These are phyloP conservation scores for Macrophya alboannulata DNA, from an alignment of 2,888 invertebrate genomes.

Conservation along the genomic window DNA sequence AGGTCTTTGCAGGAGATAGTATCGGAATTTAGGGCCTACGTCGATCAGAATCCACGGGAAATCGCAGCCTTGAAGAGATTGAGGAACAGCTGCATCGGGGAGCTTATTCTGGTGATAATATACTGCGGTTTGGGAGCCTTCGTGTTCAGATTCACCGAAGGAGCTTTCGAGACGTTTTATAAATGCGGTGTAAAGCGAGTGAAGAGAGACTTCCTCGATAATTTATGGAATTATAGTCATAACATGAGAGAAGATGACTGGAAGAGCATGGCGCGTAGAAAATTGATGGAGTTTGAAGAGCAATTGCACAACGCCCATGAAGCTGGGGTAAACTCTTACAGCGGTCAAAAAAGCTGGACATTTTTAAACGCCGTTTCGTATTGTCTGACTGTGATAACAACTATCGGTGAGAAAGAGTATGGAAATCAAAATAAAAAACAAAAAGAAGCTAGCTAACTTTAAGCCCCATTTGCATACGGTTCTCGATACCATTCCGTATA, in stretches of 20 bases:
- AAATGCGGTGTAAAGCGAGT: slow-evolving; percentile 94
- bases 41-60: slow-evolving; percentile 82
- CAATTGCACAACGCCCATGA: slow-evolving; percentile 92
- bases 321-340: slow-evolving; percentile 91
- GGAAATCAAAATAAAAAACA: neutral
- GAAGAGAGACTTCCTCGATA: slow-evolving; percentile 92
- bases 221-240: slow-evolving; percentile 91
- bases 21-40: slow-evolving; percentile 81
- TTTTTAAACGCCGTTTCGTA: slow-evolving; percentile 94
- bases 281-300: slow-evolving; percentile 92
- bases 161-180: slow-evolving; percentile 92
- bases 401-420: slow-evolving; percentile 88
- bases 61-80: slow-evolving; percentile 82
- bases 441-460: neutral
- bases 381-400: slow-evolving; percentile 93
- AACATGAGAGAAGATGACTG: slow-evolving; percentile 93
- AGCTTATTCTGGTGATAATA: slow-evolving; percentile 86
- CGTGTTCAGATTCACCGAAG: slow-evolving; percentile 91
- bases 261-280: slow-evolving; percentile 92
- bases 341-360: slow-evolving; percentile 93
- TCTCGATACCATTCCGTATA: neutral
- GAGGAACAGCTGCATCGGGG: slow-evolving; percentile 86
- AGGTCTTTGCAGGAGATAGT: slow-evolving; percentile 67
- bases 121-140: slow-evolving; percentile 91
- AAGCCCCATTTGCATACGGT: neutral